These are phyloP conservation scores for Epizoanthus fatuus DNA, from an alignment of 92 coral and sea anemone species.

Conservation along the genomic window DNA sequence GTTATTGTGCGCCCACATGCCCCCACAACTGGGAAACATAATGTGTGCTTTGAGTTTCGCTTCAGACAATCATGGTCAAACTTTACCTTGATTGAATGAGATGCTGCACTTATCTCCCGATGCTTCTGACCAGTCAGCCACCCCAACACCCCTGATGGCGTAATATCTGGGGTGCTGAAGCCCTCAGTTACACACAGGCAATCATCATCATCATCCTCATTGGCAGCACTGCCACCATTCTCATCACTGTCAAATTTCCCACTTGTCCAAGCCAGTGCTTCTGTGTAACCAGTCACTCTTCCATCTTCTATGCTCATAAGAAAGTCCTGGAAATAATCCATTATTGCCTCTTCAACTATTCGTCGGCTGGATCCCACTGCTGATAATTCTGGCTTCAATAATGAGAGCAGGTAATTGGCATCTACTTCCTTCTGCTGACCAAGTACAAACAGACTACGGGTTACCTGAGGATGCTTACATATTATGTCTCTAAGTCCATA, in stretches of 20 bases:
- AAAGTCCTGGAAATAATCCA: constrained; percentile 77
- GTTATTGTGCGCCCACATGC: constrained; percentile 6
- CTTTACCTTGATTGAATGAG: constrained; percentile 6
- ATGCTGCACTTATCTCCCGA: constrained; percentile 11
- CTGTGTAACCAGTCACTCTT: constrained; percentile 55
- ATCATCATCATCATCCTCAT: constrained; percentile 45
- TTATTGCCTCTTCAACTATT: constrained; percentile 52
- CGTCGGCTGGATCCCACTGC: constrained; percentile 65
- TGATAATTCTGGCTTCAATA: constrained; percentile 67
- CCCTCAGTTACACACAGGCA: background rate
- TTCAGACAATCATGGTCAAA: constrained; percentile 46
- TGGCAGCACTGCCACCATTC: constrained; percentile 17
- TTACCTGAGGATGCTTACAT: constrained; percentile 42
- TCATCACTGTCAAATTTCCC: constrained; percentile 2
- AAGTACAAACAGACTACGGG: constrained; percentile 52
- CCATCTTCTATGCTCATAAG: no score
- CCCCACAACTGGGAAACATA: constrained; percentile 35
- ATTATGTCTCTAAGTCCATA: constrained; percentile 42
- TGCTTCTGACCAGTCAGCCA: constrained; percentile 55
- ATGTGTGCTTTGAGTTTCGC: constrained; percentile 31
- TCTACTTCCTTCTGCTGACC: constrained; percentile 57
- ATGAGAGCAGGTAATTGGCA: constrained; percentile 69
- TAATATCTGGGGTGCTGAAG: constrained; percentile 19
- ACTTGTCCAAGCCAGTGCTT: constrained; percentile 41
- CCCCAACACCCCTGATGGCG: constrained; percentile 44